Base-by-base conservation (phyloP, 1,140 invertebrate genomes). In the Agrypnia vestita region DNA sequence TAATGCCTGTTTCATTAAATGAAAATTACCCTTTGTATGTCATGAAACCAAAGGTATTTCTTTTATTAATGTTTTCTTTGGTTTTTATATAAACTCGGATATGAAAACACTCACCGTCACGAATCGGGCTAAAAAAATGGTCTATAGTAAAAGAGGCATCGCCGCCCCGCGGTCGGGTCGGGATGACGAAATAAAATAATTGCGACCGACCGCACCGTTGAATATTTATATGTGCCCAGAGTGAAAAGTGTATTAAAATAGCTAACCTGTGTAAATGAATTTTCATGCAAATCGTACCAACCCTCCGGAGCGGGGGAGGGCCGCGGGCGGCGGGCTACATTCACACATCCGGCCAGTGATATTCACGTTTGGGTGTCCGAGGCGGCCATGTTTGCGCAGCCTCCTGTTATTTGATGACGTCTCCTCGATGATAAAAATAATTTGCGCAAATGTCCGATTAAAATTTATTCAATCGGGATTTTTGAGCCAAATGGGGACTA, bases 251-350 rank as follows among this genome's bases (percentile, higher is more conserved):
- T 76, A 76, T 76, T 80, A 80, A 80, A 80, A 80, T 80, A 69
- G 79, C 79, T 80, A 80, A 80, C 79, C 79, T 80, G 79, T 80
- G 80, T 81, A 81, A 81, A 81, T 81, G 80, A 64, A 81, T 77
- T 81, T 81, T 73, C 80, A 81, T 81, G 80, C 80, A 81, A 81
- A 81, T 81, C 51, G 79, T 76, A 47, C 44, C 47, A 67, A 59
- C 17, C 67, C 78, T 47, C 53, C 21, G 56, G 21, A 21, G 47
- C 15, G 44, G 76, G 67, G 51, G 13, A 56, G 13, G 62, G 44
- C 53, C 11, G 47, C 44, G 15, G 17, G 8, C 15, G 12, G 56
- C 67, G 44, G 53, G 11, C 11, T 59, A 62, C 47, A 69, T 76
- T 43, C 72, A 61, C 72, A 76, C 61, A 53, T 80, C 78, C 78